Conservation (phyloP, 2,888 invertebrate species). For the Harpalus rufipes region DNA sequence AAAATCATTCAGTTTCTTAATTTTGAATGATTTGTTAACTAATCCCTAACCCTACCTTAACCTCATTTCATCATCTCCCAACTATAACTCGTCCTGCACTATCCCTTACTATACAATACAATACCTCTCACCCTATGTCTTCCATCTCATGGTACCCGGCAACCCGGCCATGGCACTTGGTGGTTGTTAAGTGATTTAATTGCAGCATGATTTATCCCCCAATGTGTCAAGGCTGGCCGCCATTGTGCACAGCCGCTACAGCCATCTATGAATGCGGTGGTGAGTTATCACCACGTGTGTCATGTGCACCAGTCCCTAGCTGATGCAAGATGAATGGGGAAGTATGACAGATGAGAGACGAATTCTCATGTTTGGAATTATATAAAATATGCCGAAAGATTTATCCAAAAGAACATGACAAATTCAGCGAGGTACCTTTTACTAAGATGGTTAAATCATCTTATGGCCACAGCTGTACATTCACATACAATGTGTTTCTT, state of each 20-base stretch:
- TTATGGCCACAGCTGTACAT: too few relatives aligned
- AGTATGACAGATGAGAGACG: neutral
- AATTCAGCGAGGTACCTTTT: too few relatives aligned
- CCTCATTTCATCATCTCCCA: too few relatives aligned
- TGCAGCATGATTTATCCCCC: constrained; percentile 16
- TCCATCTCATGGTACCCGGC: neutral
- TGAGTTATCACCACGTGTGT: constrained; percentile 44
- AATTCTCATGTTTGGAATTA: neutral
- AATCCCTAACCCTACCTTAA: too few relatives aligned
- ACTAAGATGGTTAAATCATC: too few relatives aligned
- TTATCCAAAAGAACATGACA: too few relatives aligned
- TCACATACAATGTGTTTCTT: too few relatives aligned
- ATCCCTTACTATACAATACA: neutral
- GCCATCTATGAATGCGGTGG: constrained; percentile 32
- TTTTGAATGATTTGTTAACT: too few relatives aligned
- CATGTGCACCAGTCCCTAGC: constrained; percentile 1
- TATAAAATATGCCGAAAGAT: too few relatives aligned
- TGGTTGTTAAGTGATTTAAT: constrained; percentile 21
- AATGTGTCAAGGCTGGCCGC: constrained; percentile 25
- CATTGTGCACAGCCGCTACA: constrained; percentile 33
- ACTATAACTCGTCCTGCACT: too few relatives aligned
- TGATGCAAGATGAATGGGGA: constrained; percentile 6
- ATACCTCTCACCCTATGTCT: neutral
- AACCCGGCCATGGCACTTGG: neutral
- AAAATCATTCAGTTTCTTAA: too few relatives aligned